phyloP scores from a whole-genome alignment of 2,113 vertebrate genomes.

The Pygoscelis adeliae region DNA sequence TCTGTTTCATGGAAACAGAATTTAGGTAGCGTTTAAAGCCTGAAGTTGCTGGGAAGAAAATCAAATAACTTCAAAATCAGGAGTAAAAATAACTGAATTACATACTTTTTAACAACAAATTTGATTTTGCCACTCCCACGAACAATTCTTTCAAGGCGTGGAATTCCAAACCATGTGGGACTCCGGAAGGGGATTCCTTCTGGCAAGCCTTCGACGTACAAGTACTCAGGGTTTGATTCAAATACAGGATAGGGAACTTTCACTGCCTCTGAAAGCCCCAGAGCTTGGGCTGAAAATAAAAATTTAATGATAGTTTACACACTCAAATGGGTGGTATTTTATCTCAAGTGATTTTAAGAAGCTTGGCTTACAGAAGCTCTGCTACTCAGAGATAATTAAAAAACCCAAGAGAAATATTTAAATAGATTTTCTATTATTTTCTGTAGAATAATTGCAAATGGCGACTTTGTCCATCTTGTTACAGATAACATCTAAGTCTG shows the following conservation, averaged over 20 bases:
- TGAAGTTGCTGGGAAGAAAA: background rate
- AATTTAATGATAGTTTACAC: background rate
- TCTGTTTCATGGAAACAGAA: background rate
- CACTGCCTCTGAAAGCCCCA: conserved; percentile 77
- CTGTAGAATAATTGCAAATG: background rate
- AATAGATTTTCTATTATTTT: background rate
- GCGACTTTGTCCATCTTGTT: background rate
- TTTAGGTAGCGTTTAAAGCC: background rate
- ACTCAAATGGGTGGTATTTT: background rate
- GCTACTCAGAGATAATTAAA: background rate
- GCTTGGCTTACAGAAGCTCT: background rate
- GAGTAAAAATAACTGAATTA: background rate
- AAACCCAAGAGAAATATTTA: background rate
- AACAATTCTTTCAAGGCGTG: conserved; percentile 81
- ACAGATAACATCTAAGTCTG: background rate
- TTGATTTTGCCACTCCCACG: conserved; percentile 77
- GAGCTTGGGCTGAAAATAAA: conserved; percentile 72
- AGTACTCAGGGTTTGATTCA: conserved; percentile 73
- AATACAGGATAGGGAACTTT: conserved; percentile 80
- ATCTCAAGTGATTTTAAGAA: background rate
- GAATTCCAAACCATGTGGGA: conserved; percentile 84
- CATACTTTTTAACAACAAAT: conserved; percentile 82
- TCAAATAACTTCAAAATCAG: background rate
- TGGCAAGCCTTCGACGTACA: conserved; percentile 79
- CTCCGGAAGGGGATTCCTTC: conserved; percentile 83